Evolutionary conservation across 2,888 invertebrate species (phyloP), one percentile per base, ranked within the genome.

Genomic region (Cryptus armator): DNA sequence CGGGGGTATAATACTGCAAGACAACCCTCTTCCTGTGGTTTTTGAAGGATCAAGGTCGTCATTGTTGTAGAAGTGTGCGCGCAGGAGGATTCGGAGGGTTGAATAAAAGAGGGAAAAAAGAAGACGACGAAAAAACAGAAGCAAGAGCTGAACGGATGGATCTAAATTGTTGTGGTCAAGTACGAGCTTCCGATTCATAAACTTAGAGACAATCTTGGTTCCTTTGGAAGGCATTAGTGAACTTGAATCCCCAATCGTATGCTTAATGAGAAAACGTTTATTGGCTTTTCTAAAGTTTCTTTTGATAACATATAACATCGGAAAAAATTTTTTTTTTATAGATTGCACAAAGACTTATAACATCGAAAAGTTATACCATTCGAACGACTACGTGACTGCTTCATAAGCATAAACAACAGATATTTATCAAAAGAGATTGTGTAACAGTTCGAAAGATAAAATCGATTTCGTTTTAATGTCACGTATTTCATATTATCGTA

Each of bases 21-120:
- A 68, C 32, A 19, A 19, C 46, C 62, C 51, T 68, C 16, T 44
- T 66, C 24, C 53, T 16, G 44, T 51, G 53, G 44, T 66, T 80
- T 51, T n/a, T 51, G 29, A 76, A 71, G 71, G 71, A 80, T 84
- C 51, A 70, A 81, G 64, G 64, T 74, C 68, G 56, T 64, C 67
- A 53, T 71, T 79, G 75, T 66, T 24, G 75, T 68, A 56, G 56
- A 62, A 77, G 72, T 84, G 72, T 67, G 46, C 44, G 48, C 53
- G 32, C 5, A 48, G 62, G 74, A 32, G 62, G 14, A 29, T n/a
- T 16, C 37, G 19, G 48, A 56, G 66, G 78, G 59, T 44, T 29
- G n/a, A 84, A 80, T n/a, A 29, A 29, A n/a, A 51, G 12, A 10
- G 48, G 12, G 51, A 16, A 37, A 1, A 7, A 9, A 10, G 24